A percentile compares a stretch with the other conserved stretches of the same genome.
Conservation (phyloP, 2,797 vertebrate genomes). For the Alcedo quadribrachys region DNA sequence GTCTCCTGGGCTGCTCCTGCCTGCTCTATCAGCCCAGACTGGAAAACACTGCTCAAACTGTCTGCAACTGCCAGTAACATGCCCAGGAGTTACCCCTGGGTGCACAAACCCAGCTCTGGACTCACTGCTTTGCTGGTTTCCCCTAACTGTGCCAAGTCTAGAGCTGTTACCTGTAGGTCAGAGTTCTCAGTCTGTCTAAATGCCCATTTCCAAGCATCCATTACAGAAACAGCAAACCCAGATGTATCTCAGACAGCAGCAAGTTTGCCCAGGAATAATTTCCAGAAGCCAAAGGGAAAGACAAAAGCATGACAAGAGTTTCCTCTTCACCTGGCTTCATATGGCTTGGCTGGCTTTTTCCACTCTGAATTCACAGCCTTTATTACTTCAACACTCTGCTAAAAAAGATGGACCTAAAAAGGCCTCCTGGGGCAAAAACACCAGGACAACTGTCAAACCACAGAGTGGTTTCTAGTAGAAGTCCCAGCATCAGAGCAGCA, state of each 20-base stretch:
- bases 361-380: neutral
- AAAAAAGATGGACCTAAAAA: neutral
- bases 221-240: neutral
- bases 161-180: neutral
- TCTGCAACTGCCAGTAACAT: neutral
- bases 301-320: neutral
- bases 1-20: neutral
- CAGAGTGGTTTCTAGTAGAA: neutral
- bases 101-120: neutral
- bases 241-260: neutral
- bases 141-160: neutral
- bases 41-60: neutral
- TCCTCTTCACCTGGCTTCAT: neutral
- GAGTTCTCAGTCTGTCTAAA: neutral
- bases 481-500: neutral
- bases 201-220: neutral
- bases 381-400: neutral
- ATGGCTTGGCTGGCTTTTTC: neutral
- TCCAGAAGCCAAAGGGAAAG: neutral
- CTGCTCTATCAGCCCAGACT: neutral
- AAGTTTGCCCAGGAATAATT: neutral
- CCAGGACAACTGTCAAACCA: constrained; percentile 9
- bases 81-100: neutral
- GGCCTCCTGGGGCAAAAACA: neutral
- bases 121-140: neutral